These are phyloP conservation scores for Pseudomyrmex concolor DNA, from an alignment of 1,140 invertebrate genomes.

Conservation along the genomic window DNA sequence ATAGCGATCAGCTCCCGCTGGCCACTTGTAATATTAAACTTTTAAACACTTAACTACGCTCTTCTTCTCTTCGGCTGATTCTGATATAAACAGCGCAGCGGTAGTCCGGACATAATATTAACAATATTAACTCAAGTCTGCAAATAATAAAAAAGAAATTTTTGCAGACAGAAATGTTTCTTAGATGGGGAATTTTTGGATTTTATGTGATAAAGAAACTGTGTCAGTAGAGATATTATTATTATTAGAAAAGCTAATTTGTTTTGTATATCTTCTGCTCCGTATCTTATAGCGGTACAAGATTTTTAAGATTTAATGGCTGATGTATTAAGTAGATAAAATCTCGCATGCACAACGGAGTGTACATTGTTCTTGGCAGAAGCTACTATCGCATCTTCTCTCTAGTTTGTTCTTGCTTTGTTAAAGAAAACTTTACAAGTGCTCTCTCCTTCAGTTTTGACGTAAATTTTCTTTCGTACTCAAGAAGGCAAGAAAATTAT, in stretches of 20 bases:
- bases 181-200: too few relatives aligned
- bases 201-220: not conserved
- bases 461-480: constrained; percentile 40
- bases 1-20: not conserved
- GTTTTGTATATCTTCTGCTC: not conserved
- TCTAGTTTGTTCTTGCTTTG: constrained; percentile 39
- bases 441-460: constrained; percentile 7
- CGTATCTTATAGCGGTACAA: not conserved
- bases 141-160: not conserved
- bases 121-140: constrained; percentile 35
- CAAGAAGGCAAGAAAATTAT: constrained; percentile 39
- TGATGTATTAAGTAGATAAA: constrained; percentile 5
- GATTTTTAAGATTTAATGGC: not conserved
- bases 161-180: too few relatives aligned
- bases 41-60: constrained; percentile 36
- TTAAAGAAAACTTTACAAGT: constrained; percentile 48
- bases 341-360: not conserved
- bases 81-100: not conserved
- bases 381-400: constrained; percentile 31
- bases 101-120: not conserved
- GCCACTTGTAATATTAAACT: constrained; percentile 49
- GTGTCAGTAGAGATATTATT: not conserved
- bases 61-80: not conserved
- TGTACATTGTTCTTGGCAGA: constrained; percentile 38
- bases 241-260: not conserved